Conservation (phyloP, 2,113 vertebrate species). For the Sylvilagus bachmani region DNA sequence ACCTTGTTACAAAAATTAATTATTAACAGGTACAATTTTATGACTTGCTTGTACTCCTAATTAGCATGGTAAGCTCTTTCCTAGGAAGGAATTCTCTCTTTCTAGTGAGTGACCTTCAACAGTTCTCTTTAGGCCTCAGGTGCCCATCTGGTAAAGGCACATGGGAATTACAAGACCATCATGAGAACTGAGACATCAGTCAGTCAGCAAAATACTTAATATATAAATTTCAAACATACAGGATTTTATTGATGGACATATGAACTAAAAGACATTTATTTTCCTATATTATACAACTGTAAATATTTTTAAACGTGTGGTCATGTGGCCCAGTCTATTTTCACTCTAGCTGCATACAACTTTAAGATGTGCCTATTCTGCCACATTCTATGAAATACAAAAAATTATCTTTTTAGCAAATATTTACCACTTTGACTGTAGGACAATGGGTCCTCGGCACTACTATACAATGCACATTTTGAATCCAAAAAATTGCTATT, state of each 20-base stretch:
- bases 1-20: slow-evolving; percentile 33
- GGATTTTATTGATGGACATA: not conserved
- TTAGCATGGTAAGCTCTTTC: not conserved
- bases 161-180: not conserved
- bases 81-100: not conserved
- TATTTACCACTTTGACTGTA: not conserved
- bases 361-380: not conserved
- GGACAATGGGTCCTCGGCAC: not conserved
- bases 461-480: not conserved
- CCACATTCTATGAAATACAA: not conserved
- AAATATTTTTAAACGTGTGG: not conserved
- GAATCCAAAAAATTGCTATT: not conserved
- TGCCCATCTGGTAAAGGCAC: not conserved
- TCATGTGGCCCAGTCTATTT: not conserved
- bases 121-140: not conserved
- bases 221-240: not conserved
- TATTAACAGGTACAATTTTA: not conserved
- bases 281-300: not conserved
- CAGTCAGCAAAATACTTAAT: not conserved
- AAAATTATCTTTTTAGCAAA: not conserved
- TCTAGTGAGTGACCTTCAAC: not conserved
- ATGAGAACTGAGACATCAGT: slow-evolving; percentile 15
- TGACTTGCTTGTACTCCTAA: slow-evolving; percentile 6
- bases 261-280: slow-evolving; percentile 3
- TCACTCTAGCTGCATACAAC: not conserved